These are phyloP conservation scores for human (Homo sapiens) DNA, from an alignment of 2,113 vertebrate species.

Conservation along the genomic window GRCh38 chr9:121182001-121182500, in stretches of 20 bases:
- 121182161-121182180: neutral
- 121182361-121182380: neutral
- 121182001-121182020: too few species aligned
- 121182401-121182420: neutral
- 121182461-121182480: neutral
- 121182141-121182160: neutral
- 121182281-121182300: neutral
- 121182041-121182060: constrained; percentile 5
- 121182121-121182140: neutral
- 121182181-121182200: neutral
- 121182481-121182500: constrained; percentile 23
- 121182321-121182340: neutral
- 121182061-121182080: neutral
- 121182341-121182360: neutral
- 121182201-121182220: neutral
- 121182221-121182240: constrained; percentile 9
- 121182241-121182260: neutral
- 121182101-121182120: neutral
- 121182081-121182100: neutral
- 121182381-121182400: neutral
- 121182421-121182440: neutral
- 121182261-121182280: neutral
- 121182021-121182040: too few species aligned
- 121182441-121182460: neutral
- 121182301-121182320: neutral